phyloP scores from a whole-genome alignment of 2,113 vertebrate genomes.

The Hypomesus transpacificus region DNA sequence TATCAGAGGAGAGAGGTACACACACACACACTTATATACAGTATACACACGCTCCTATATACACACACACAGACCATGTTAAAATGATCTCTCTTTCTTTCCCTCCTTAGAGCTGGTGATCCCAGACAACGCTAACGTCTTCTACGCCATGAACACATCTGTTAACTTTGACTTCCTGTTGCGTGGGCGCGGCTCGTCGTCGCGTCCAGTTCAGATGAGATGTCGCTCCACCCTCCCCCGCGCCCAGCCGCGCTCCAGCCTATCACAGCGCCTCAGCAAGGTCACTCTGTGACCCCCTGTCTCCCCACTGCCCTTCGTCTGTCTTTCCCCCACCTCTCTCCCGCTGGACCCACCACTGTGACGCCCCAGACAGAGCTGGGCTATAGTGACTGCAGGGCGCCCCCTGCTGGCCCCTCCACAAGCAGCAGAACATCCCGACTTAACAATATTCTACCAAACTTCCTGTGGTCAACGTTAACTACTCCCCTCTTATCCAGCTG shows the following conservation, averaged over 20 bases:
- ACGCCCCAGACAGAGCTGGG: slow-evolving; percentile 34
- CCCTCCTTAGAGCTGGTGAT: slow-evolving; percentile 82
- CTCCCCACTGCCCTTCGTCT: neutral
- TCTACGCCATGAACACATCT: slow-evolving; percentile 93
- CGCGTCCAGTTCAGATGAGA: slow-evolving; percentile 67
- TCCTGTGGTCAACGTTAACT: slow-evolving; percentile 7
- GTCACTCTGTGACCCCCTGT: slow-evolving; percentile 72
- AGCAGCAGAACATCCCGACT: slow-evolving; percentile 18
- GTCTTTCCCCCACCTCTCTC: neutral
- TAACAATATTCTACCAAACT: slow-evolving; percentile 46
- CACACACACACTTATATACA: neutral
- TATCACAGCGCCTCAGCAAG: slow-evolving; percentile 80
- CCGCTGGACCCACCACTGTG: neutral
- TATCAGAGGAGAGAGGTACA: slow-evolving; percentile 88
- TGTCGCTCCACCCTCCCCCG: slow-evolving; percentile 76
- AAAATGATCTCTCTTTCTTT: neutral
- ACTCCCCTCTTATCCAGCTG: slow-evolving; percentile 35
- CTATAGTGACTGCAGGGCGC: slow-evolving; percentile 42
- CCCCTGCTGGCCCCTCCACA: slow-evolving; percentile 46
- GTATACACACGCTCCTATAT: neutral
- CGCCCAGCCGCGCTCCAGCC: slow-evolving; percentile 71
- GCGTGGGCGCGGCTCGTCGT: slow-evolving; percentile 69
- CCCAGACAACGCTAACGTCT: slow-evolving; percentile 87
- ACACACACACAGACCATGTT: neutral
- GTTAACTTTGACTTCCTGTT: slow-evolving; percentile 90